Percentiles rank a stretch among this genome's conserved stretches.
phyloP scores from a whole-genome alignment of 2,888 invertebrate species.

The Geophilus truncorum region DNA sequence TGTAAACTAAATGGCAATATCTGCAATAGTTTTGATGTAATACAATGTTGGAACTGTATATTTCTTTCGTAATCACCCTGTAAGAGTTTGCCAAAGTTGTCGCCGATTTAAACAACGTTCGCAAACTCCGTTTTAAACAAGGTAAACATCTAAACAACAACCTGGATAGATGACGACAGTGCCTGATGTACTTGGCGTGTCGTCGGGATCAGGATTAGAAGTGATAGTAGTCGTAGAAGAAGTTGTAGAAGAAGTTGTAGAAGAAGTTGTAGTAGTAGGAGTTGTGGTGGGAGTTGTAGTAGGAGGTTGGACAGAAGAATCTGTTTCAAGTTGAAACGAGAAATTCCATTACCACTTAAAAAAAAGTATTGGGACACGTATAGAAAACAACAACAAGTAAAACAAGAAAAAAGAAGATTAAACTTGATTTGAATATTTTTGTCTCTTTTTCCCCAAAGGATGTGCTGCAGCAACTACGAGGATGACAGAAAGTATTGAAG shows the following conservation, averaged over 20 bases:
- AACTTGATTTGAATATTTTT: too few relatives aligned
- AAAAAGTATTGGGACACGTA: neutral
- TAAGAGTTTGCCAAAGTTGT: too few relatives aligned
- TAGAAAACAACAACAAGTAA: too few relatives aligned
- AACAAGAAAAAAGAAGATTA: neutral
- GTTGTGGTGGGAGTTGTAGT: neutral
- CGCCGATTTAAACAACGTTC: too few relatives aligned
- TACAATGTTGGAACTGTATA: too few relatives aligned
- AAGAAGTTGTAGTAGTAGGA: neutral
- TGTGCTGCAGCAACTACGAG: conserved; percentile 5
- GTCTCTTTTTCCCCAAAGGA: neutral
- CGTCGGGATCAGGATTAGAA: neutral
- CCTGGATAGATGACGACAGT: conserved; percentile 1
- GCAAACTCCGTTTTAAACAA: too few relatives aligned
- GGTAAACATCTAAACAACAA: too few relatives aligned
- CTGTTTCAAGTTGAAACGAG: neutral
- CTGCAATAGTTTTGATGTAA: neutral
- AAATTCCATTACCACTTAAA: too few relatives aligned
- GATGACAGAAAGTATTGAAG: neutral
- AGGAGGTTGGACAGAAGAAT: neutral
- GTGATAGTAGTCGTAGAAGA: neutral
- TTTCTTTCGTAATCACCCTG: too few relatives aligned
- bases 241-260: neutral
- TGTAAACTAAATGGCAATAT: neutral
- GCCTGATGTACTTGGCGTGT: neutral